Conservation (phyloP, 2,888 invertebrate species). For the Ophraella communa region DNA sequence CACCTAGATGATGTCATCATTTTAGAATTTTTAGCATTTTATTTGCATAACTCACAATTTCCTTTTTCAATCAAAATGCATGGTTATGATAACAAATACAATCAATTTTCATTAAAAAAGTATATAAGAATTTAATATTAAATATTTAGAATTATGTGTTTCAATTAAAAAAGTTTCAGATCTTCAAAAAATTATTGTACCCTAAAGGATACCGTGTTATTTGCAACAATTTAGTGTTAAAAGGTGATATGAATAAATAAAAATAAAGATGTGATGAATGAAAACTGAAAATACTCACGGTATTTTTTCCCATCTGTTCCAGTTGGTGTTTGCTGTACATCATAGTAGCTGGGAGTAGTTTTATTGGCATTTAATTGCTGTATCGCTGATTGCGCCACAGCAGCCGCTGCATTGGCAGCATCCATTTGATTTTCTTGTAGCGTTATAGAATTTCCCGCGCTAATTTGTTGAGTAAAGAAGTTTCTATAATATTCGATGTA, state of each 20-base stretch:
- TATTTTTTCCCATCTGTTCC: constrained; percentile 73
- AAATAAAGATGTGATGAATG: background rate
- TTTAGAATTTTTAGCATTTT: too few relatives aligned
- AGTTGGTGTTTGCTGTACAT: constrained; percentile 62
- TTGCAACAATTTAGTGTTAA: too few relatives aligned
- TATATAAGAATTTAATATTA: too few relatives aligned
- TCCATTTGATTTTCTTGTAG: constrained; percentile 67
- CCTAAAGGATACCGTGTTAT: too few relatives aligned
- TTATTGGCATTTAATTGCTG: constrained; percentile 66
- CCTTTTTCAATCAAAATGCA: too few relatives aligned
- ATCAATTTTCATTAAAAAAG: too few relatives aligned
- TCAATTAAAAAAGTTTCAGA: too few relatives aligned
- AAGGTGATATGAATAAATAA: background rate
- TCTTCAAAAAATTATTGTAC: too few relatives aligned
- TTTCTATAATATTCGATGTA: constrained; percentile 76
- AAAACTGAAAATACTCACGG: constrained; percentile 59
- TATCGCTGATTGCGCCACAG: constrained; percentile 88
- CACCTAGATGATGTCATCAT: too few relatives aligned
- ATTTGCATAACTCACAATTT: too few relatives aligned
- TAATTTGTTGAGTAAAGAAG: constrained; percentile 72
- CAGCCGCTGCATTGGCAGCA: constrained; percentile 82
- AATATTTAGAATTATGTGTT: too few relatives aligned
- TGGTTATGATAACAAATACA: too few relatives aligned
- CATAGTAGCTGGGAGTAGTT: constrained; percentile 48
- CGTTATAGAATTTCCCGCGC: constrained; percentile 64